Base-by-base conservation (phyloP, 2,113 vertebrate species). In the Rutilus rutilus region DNA sequence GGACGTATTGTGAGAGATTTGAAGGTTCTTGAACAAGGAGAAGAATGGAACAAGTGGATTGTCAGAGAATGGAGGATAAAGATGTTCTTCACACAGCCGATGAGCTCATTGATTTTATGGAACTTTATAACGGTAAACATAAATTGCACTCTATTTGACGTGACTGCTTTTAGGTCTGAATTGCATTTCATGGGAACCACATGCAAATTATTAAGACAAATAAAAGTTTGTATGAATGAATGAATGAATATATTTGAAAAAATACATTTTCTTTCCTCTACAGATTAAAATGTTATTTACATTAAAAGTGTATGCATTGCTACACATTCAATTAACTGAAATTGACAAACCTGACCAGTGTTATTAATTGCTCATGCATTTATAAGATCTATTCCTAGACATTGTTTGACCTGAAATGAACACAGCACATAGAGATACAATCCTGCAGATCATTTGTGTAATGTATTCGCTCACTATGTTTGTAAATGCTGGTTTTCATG, bases 51-150 rank as follows among this genome's bases (percentile, higher is more conserved):
- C n/a, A 77, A 79, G 59, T 30, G 42, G 27, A 42, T 57, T 65
- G 64, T 82, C 57, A 60, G 25, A 88, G 27, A 5, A 90, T 90
- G 89, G 84, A 89, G 57, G 86, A 90, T 54, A 84, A 78, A 83
- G 36, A 75, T 64, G 45, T 50, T n/a, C 86, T 92, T 50, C 90
- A 90, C 45, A 14, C 83, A 6, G 91, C 73, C 11, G 64, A 83
- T 45, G 92, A 92, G 10, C 86, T 93, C 80, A 87, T 77, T 65
- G 90, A 93, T 73, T 91, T 92, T 80, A 39, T 88, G 27, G 89
- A 92, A 82, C 60, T 82, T 65, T 88, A 87, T 39, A 76, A 83
- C 36, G 85, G 89, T 90, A 87, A 87, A 75, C 52, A 25, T 36
- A 21, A 45, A 21, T 21, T 5, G n/a, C 21, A 88, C 45, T 47